Conservation (phyloP, 1,140 invertebrate genomes). For the Ostrea denselamellosa region DNA sequence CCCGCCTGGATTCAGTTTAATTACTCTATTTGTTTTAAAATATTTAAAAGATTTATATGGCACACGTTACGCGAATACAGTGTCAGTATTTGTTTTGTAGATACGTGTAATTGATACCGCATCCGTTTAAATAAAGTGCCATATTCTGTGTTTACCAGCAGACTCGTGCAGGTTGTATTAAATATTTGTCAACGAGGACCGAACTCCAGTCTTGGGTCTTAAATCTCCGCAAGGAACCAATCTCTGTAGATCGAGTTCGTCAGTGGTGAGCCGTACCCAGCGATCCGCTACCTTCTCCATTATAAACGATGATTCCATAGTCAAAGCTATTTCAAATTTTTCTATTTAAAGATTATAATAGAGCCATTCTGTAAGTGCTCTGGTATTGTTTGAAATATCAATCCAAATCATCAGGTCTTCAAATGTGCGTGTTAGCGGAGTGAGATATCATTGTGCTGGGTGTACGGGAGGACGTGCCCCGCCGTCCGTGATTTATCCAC, state of each 20-base stretch:
- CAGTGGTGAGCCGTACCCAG: not conserved
- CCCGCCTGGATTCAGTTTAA: not conserved
- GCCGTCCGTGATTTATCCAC: not conserved
- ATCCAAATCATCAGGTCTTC: slow-evolving; percentile 12
- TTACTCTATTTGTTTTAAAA: slow-evolving; percentile 12
- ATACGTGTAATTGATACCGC: slow-evolving; percentile 20
- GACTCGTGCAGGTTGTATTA: not conserved
- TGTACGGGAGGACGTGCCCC: not conserved
- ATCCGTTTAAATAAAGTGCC: slow-evolving; percentile 18
- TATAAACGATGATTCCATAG: slow-evolving; percentile 7
- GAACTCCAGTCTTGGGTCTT: not conserved
- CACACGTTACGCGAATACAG: not conserved
- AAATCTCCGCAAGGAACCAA: not conserved
- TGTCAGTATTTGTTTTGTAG: slow-evolving; percentile 12
- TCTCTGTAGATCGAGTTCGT: not conserved
- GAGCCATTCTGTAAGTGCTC: not conserved
- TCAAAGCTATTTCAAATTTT: not conserved
- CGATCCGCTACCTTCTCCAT: not conserved
- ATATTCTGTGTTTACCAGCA: not conserved
- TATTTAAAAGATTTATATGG: slow-evolving; percentile 1
- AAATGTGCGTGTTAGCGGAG: not conserved
- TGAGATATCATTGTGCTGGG: not conserved
- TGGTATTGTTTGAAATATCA: not conserved
- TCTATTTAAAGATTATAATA: slow-evolving; percentile 28
- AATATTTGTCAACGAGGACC: slow-evolving; percentile 13